Conservation (phyloP, 2,888 invertebrate genomes). For the Prostheceraeus crozeri region DNA sequence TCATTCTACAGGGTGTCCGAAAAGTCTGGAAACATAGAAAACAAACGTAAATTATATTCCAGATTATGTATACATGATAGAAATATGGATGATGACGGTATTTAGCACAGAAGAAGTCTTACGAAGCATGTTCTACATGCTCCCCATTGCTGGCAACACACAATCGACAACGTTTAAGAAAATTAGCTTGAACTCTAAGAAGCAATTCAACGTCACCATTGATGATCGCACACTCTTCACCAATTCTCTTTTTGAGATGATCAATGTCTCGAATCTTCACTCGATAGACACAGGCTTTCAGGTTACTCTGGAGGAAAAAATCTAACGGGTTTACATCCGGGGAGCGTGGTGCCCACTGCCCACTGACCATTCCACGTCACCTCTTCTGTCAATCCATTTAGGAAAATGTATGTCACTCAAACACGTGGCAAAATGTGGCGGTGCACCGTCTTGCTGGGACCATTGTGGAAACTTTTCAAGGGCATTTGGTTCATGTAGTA, state of each 20-base stretch:
- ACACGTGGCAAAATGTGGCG: slow-evolving; percentile 26
- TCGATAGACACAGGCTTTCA: slow-evolving; percentile 22
- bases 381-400: slow-evolving; percentile 26
- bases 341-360: slow-evolving; percentile 29
- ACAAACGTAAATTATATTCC: no score
- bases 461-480: slow-evolving; percentile 24
- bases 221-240: slow-evolving; percentile 23
- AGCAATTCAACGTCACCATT: slow-evolving; percentile 26
- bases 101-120: no score
- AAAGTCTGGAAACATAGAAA: no score
- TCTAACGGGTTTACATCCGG: slow-evolving; percentile 24
- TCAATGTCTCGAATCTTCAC: slow-evolving; percentile 31
- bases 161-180: no score
- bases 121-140: slow-evolving; percentile 14
- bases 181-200: slow-evolving; percentile 25
- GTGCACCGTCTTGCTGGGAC: slow-evolving; percentile 26
- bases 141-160: slow-evolving; percentile 25
- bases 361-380: slow-evolving; percentile 29
- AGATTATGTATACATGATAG: no score
- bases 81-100: no score
- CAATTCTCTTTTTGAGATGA: slow-evolving; percentile 29
- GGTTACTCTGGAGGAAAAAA: slow-evolving; percentile 24
- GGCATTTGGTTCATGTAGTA: background rate
- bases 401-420: slow-evolving; percentile 22
- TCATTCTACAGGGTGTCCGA: no score